Evolutionary conservation across 2,888 invertebrate genomes (phyloP).

Genomic region (Cosmia trapezina): DNA sequence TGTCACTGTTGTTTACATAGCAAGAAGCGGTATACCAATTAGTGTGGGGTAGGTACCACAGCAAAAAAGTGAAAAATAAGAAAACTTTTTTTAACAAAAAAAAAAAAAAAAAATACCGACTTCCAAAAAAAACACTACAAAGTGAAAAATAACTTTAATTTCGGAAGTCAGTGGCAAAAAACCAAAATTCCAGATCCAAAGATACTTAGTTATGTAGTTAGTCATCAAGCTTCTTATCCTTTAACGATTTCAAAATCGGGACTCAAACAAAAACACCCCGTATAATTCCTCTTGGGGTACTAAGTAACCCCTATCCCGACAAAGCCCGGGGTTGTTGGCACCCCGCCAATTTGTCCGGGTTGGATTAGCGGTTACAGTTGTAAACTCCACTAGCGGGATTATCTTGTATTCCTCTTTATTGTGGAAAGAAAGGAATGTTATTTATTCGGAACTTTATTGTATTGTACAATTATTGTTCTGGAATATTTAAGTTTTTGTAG

Average conservation of each 20-base stretch:
- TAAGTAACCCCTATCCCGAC: conserved; percentile 49
- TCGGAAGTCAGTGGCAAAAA: too few relatives aligned
- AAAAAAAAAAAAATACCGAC: too few relatives aligned
- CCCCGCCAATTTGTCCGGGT: conserved; percentile 47
- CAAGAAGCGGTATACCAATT: too few relatives aligned
- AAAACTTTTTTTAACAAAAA: too few relatives aligned
- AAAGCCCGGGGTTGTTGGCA: conserved; percentile 50
- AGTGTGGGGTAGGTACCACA: too few relatives aligned
- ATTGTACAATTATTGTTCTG: conserved; percentile 1
- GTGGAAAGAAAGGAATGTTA: conserved; percentile 3
- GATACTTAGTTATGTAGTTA: too few relatives aligned
- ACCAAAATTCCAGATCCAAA: too few relatives aligned
- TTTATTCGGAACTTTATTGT: conserved; percentile 31
- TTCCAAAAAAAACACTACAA: too few relatives aligned
- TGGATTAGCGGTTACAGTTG: conserved; percentile 47
- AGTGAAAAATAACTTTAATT: too few relatives aligned
- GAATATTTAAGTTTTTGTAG: neutral
- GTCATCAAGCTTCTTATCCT: neutral
- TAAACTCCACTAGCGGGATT: conserved; percentile 54
- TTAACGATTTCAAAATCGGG: conserved; percentile 6
- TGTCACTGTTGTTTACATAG: too few relatives aligned
- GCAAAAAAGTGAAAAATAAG: too few relatives aligned
- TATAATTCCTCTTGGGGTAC: conserved; percentile 37
- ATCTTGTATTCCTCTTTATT: conserved; percentile 49
- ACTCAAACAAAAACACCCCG: conserved; percentile 20